A percentile compares a stretch with the other conserved stretches of the same genome.
Conservation (phyloP, 2,888 invertebrate genomes). For the Cataglyphis rosenhaueri region DNA sequence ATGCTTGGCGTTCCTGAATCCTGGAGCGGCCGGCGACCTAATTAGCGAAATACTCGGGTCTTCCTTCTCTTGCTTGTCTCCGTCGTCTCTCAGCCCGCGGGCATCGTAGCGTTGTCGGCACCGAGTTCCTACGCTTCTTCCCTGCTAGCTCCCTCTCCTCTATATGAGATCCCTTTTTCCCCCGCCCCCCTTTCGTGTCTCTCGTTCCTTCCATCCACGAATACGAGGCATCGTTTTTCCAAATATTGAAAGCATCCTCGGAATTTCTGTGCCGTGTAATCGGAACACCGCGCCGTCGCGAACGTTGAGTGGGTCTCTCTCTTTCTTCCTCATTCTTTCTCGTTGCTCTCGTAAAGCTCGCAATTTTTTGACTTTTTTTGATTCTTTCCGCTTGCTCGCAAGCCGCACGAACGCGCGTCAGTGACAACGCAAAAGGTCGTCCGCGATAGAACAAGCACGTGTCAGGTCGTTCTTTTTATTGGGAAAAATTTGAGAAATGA, state of each 20-base stretch:
- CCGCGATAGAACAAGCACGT: slow-evolving; percentile 8
- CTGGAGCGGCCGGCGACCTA: slow-evolving; percentile 80
- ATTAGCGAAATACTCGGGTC: slow-evolving; percentile 82
- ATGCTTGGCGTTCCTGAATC: slow-evolving; percentile 82
- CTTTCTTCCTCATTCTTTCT: slow-evolving; percentile 35
- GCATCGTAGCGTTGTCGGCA: slow-evolving; percentile 28
- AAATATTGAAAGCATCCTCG: slow-evolving; percentile 78
- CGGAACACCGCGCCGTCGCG: slow-evolving; percentile 64
- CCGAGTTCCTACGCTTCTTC: slow-evolving; percentile 45
- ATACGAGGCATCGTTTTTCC: slow-evolving; percentile 78
- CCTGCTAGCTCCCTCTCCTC: slow-evolving; percentile 31
- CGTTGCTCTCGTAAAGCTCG: not conserved
- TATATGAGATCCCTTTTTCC: not conserved
- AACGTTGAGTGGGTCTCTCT: slow-evolving; percentile 41
- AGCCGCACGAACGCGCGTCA: slow-evolving; percentile 13
- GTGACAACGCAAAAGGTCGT: slow-evolving; percentile 29
- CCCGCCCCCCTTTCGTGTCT: slow-evolving; percentile 31
- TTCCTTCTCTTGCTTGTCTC: slow-evolving; percentile 19
- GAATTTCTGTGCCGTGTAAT: slow-evolving; percentile 76
- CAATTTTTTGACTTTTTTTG: slow-evolving; percentile 29
- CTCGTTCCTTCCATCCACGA: slow-evolving; percentile 66
- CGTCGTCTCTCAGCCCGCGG: slow-evolving; percentile 32
- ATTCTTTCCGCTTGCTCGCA: slow-evolving; percentile 29
- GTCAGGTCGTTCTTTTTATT: slow-evolving; percentile 12
- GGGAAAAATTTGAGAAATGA: slow-evolving; percentile 6